Evolutionary conservation across 2,113 vertebrate genomes (phyloP).

Genomic region (Muscicapa adusta): DNA sequence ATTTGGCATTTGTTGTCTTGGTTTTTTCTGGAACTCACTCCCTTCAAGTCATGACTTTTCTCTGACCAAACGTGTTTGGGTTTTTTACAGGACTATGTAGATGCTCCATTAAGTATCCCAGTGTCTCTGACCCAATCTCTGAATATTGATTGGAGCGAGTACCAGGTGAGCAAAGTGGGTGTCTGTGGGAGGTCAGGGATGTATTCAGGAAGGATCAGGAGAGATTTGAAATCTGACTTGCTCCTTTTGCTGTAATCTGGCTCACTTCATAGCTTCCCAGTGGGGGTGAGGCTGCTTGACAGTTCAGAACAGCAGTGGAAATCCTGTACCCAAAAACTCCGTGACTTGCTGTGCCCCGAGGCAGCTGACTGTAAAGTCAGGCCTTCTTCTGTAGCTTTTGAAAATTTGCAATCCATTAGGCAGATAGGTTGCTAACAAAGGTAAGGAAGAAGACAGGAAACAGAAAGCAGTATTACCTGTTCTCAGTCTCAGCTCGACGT

Average conservation of each 20-base stretch:
- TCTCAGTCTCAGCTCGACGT: rapidly evolving
- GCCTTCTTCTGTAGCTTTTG: neutral
- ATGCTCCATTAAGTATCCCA: conserved; percentile 95
- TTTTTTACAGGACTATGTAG: conserved; percentile 88
- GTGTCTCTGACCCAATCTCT: conserved; percentile 83
- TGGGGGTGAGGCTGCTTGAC: neutral
- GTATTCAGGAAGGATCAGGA: neutral
- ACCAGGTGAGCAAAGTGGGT: conserved; percentile 82
- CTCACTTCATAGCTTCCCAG: neutral
- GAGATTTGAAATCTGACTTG: neutral
- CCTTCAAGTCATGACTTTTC: neutral
- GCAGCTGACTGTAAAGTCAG: neutral
- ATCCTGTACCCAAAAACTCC: neutral
- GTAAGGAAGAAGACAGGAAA: neutral
- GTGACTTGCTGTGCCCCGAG: neutral
- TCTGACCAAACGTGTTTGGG: neutral
- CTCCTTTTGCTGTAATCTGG: neutral
- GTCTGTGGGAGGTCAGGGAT: neutral
- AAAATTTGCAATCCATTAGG: neutral
- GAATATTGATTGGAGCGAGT: conserved; percentile 94
- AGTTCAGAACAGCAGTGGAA: neutral
- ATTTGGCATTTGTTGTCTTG: neutral
- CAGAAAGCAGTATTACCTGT: neutral
- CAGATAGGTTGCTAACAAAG: neutral
- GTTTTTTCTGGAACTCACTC: neutral